Evolutionary conservation across 2,888 invertebrate species (phyloP), one percentile per base, ranked within the genome.

Genomic region (Pristionchus fissidentatus): DNA sequence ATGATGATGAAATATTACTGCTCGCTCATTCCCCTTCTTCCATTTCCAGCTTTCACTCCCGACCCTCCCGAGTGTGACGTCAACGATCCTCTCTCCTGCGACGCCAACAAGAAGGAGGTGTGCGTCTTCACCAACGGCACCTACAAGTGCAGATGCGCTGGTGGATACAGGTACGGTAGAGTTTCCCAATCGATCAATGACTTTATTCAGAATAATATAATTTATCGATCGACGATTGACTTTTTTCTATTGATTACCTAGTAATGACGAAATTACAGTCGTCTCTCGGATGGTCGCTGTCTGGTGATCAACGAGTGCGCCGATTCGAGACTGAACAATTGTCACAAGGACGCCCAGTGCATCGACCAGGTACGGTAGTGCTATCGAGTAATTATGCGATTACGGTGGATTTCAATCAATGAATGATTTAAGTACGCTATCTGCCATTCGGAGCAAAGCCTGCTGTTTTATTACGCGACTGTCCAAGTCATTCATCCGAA

Each of bases 61-160:
- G 89, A 89, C 49, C 89, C 92, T 43, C 92, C 92, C 46, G 92
- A 92, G 87, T 92, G 92, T 86, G 90, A 92, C 77, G 92, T 92
- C 35, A 90, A 90, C 85, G 92, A 92, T 85, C 92, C 92, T 77
- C 90, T 92, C 88, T 90, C 90, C 57, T 92, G 92, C 80, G 90
- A 92, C 85, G 88, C 89, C 82, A 83, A 85, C 43, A 91, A 92
- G 70, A 70, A 70, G 70, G 83, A 79, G 82, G 92, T 92, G 22
- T 92, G 92, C 80, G 84, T 91, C 26, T 92, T 92, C 85, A 84
- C 89, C n/a, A 88, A 89, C 83, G 88, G 88, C 83, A 90, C 88
- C 5, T 91, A 91, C 85, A 89, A 89, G 66, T 91, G 90, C 77
- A 84, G 87, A 19, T 90, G 90, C 84, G 90, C 90, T 1, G 62